Evolutionary conservation across 2,888 invertebrate species (phyloP), one percentile per base, ranked within the genome.

Genomic region (Peribatodes rhomboidaria): DNA sequence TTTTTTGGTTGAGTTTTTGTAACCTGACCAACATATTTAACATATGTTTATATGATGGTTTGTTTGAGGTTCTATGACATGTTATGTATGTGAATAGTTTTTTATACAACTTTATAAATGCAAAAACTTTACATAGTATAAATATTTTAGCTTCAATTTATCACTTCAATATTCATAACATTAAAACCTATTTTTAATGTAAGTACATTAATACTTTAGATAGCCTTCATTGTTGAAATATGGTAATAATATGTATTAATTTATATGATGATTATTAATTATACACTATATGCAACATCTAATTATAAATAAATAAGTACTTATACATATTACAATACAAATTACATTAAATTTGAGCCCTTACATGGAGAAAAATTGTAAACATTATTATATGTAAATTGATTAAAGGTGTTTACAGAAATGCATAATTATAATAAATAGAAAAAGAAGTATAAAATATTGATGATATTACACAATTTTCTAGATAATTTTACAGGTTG

Each of bases 151-250:
- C 14, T 47, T 13, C n/a, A 33, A 49, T 33, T 16, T 10, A 33
- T 35, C 31, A 62, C 31, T 53, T 57, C 31, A 16, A 47, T 42
- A 54, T 33, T 20, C n/a, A n/a, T n/a, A n/a, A 39, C 13, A 35
- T 33, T 39, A 37, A 31, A 50, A 11, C 22, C 13, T 47, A 27
- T 27, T 46, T 46, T 31, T 46, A 49, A 18, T 44, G 2, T 55
- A n/a, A n/a, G n/a, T n/a, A 55, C 9, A 39, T 33, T 58, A 66
- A 66, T 66, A 66, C 65, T 66, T 54, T 22, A 31, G 27, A 49
- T 66, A 66, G 61, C 58, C 58, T 61, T 66, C 57, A 53, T 54
- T 53, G 53, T 62, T 52, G 35, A 31, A 56, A 52, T n/a, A 50
- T 52, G 16, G 50, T 57, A 44, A n/a, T 49, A 14, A n/a, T 33